Percentiles rank a stretch among this genome's conserved stretches.
phyloP scores from a whole-genome alignment of 2,113 vertebrate genomes.

The Sarotherodon lohbergeri region DNA sequence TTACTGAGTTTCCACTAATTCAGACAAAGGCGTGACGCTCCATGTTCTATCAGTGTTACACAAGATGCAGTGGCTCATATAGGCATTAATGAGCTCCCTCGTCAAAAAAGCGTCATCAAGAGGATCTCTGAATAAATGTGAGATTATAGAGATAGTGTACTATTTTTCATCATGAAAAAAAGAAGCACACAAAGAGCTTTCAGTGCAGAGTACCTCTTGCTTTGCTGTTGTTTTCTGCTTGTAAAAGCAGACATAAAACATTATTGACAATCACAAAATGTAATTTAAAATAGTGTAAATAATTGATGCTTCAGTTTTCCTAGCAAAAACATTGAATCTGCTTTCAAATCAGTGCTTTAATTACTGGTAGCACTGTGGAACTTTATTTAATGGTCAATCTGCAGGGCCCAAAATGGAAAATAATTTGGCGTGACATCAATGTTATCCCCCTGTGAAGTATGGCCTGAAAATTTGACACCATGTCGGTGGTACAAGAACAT shows the following conservation, averaged over 20 bases:
- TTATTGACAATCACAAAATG: neutral
- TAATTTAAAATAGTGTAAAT: neutral
- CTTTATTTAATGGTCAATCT: neutral
- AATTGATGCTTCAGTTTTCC: neutral
- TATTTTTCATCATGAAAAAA: neutral
- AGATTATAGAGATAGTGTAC: neutral
- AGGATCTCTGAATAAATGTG: neutral
- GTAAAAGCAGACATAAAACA: neutral
- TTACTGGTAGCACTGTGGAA: neutral
- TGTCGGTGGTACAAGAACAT: neutral
- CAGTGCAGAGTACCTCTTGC: neutral
- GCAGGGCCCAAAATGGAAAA: neutral
- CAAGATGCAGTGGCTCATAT: neutral
- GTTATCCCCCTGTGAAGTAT: neutral
- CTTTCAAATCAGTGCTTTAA: neutral
- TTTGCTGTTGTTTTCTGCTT: neutral
- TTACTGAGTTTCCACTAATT: slow-evolving; percentile 26
- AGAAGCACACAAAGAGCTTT: neutral
- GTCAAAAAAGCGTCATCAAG: neutral
- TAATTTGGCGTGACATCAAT: neutral
- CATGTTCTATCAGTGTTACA: neutral
- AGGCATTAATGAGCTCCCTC: neutral
- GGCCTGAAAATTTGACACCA: neutral
- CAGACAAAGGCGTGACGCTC: neutral
- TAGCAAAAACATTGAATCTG: neutral